Base-by-base conservation (phyloP, 2,888 invertebrate genomes). In the Seladonia tumulorum region DNA sequence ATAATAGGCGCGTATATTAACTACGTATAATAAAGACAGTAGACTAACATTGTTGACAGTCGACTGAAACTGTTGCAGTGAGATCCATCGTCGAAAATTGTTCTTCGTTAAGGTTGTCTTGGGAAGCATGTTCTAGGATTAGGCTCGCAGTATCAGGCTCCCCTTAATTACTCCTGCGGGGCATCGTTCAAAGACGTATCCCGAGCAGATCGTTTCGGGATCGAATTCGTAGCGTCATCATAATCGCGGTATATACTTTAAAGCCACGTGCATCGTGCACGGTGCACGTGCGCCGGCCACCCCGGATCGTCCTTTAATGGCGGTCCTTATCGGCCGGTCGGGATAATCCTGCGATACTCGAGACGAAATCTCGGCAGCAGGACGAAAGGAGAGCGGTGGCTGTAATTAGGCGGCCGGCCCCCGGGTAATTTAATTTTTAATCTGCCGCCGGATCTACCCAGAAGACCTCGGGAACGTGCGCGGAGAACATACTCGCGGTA, bases 81-180 rank as follows among this genome's bases (percentile, higher is more conserved):
- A 22, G 22, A 22, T 53, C 22, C 22, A 53, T 22, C 8, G 22
- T 22, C 8, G 22, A 53, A 53, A 8, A 53, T 53, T 53, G 2
- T 22, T 22, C 8, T 53, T 22, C 22, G 8, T 22, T 53, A 22
- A 22, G 8, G 22, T 35, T 35, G 22, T 8, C 8, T 22, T 53
- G 7, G 22, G 22, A 22, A 53, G 53, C 8, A 53, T 2, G 53
- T 8, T 8, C 8, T 22, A 53, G 53, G 53, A 53, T 53, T 53
- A 53, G 22, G 53, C 53, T 53, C 53, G 53, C 53, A 8, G 53
- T 53, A 53, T 8, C 53, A 8, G 53, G 53, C 22, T 53, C 53
- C 53, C 53, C 53, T 53, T 53, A 53, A 53, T 92, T 92, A 92
- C 91, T 91, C 90, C 92, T 87, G 80, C 80, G 88, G 93, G 92